phyloP scores from a whole-genome alignment of 2,888 invertebrate genomes.

The Drosophila picticornis region DNA sequence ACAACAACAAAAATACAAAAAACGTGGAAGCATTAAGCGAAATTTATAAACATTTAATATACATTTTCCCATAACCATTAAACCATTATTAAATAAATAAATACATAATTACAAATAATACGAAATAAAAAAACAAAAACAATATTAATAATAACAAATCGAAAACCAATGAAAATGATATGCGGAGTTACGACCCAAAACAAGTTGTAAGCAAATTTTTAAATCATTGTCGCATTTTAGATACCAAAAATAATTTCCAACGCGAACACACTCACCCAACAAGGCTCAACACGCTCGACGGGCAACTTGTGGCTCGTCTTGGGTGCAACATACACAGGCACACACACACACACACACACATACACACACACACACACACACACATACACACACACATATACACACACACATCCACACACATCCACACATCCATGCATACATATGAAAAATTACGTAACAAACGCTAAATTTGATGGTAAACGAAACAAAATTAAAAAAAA shows the following conservation, averaged over 20 bases:
- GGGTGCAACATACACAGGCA: slow-evolving; percentile 20
- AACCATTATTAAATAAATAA: slow-evolving; percentile 29
- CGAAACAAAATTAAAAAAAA: slow-evolving; percentile 27
- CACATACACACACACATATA: too few relatives aligned
- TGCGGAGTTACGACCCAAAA: slow-evolving; percentile 23
- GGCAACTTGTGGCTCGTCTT: neutral
- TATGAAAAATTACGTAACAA: slow-evolving; percentile 59
- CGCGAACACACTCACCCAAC: slow-evolving; percentile 22
- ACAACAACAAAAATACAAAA: slow-evolving; percentile 13
- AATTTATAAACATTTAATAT: slow-evolving; percentile 77
- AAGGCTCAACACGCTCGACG: slow-evolving; percentile 16
- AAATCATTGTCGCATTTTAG: slow-evolving; percentile 74
- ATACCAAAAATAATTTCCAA: slow-evolving; percentile 45
- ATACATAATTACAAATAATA: slow-evolving; percentile 43
- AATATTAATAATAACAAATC: slow-evolving; percentile 35
- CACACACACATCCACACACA: slow-evolving; percentile 16
- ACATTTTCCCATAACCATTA: slow-evolving; percentile 77
- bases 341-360: slow-evolving; percentile 15
- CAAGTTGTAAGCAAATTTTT: slow-evolving; percentile 71
- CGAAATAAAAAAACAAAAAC: slow-evolving; percentile 28
- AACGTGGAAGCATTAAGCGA: slow-evolving; percentile 53
- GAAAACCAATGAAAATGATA: slow-evolving; percentile 27
- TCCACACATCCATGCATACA: slow-evolving; percentile 21
- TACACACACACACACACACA: slow-evolving; percentile 1
- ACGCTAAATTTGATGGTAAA: slow-evolving; percentile 52